A percentile compares a stretch with the other conserved stretches of the same genome.
These are phyloP conservation scores for Eupithecia tripunctaria DNA, from an alignment of 2,888 invertebrate genomes.

Conservation along the genomic window DNA sequence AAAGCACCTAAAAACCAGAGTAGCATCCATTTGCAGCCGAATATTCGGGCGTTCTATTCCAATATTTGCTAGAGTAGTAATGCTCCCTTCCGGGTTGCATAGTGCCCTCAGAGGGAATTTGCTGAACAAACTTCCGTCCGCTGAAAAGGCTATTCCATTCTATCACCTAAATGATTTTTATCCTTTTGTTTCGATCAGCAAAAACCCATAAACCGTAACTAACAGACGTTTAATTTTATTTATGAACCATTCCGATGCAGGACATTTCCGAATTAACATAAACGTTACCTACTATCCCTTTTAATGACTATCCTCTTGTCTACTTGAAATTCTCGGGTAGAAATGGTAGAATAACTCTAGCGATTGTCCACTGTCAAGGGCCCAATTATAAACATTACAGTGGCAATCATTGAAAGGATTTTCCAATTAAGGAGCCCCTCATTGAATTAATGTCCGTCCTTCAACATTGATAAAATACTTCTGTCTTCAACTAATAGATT, in stretches of 20 bases:
- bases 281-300: slow-evolving; percentile 46
- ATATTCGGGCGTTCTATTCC: neutral
- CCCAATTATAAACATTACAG: slow-evolving; percentile 71
- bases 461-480: slow-evolving; percentile 63
- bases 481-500: slow-evolving; percentile 60
- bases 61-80: neutral
- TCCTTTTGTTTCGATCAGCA: neutral
- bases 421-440: slow-evolving; percentile 66
- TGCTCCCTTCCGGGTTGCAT: neutral
- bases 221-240: slow-evolving; percentile 40
- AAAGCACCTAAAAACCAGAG: neutral
- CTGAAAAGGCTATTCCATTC: slow-evolving; percentile 8
- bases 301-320: slow-evolving; percentile 51
- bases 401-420: slow-evolving; percentile 69
- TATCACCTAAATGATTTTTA: neutral
- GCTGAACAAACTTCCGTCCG: slow-evolving; percentile 24
- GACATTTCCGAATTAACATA: slow-evolving; percentile 45
- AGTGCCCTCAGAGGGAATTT: slow-evolving; percentile 35
- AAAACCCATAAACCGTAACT: slow-evolving; percentile 24
- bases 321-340: slow-evolving; percentile 53
- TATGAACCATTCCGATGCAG: slow-evolving; percentile 44
- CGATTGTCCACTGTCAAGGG: slow-evolving; percentile 66
- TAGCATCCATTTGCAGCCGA: neutral
- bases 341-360: slow-evolving; percentile 61
- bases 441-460: slow-evolving; percentile 69